Conservation (phyloP, 2,888 invertebrate species). For the Pomacea canaliculata region DNA sequence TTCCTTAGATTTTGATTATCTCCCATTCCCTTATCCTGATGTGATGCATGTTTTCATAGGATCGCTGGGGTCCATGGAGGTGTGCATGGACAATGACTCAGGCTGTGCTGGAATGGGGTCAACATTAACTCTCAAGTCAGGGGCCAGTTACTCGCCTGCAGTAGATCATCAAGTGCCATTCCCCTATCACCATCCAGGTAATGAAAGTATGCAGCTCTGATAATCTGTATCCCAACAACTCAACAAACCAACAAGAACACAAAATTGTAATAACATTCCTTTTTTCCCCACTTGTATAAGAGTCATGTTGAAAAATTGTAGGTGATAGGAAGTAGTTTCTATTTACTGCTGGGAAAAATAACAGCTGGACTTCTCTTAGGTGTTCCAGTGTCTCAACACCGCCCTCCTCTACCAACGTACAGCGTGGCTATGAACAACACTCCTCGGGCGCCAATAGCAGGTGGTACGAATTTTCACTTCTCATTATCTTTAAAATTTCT, state of each 20-base stretch:
- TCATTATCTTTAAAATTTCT: too few species aligned
- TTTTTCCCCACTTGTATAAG: too few species aligned
- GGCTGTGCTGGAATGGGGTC: conserved; percentile 63
- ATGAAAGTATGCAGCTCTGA: neutral
- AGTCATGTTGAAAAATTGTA: too few species aligned
- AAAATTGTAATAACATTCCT: too few species aligned
- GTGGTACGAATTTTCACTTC: neutral
- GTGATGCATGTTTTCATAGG: conserved; percentile 34
- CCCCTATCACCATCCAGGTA: conserved; percentile 35
- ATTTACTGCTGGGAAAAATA: too few species aligned
- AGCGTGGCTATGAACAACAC: conserved; percentile 64
- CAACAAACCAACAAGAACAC: too few species aligned
- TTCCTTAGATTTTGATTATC: too few species aligned
- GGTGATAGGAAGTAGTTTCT: too few species aligned
- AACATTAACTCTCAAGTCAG: conserved; percentile 45
- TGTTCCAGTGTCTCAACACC: conserved; percentile 28
- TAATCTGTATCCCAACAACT: too few species aligned
- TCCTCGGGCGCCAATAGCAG: conserved; percentile 29
- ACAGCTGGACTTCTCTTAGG: conserved; percentile 5
- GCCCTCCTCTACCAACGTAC: conserved; percentile 66
- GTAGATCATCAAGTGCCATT: conserved; percentile 27
- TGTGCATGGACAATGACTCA: conserved; percentile 66
- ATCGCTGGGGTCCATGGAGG: conserved; percentile 78
- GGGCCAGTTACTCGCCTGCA: conserved; percentile 50
- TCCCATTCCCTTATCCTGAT: too few species aligned